Base-by-base conservation (phyloP, 2,888 invertebrate genomes). In the Mamestra brassicae region DNA sequence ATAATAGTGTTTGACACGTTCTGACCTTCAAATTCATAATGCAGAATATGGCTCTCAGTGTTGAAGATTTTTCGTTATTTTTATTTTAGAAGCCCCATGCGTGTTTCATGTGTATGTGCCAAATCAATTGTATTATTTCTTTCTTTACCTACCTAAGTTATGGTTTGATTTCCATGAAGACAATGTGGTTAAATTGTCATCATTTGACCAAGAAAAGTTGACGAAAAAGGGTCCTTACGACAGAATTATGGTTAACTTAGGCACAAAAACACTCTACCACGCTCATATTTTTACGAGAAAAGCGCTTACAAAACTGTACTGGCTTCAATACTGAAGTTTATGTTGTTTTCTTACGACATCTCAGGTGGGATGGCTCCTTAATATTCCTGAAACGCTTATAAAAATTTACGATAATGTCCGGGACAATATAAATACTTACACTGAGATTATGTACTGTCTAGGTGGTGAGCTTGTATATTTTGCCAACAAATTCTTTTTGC, bases 351-450 rank as follows among this genome's bases (percentile, higher is more conserved):
- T n/a, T 70, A 11, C n/a, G 4, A 1, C 60, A 64, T 64, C 69
- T 70, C 82, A 78, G 78, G 82, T 81, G 68, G 15, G n/a, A 54
- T 0, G 38, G 36, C 47, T 81, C 54, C 62, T 77, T 55, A 72
- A 69, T 77, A 81, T 81, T 80, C 68, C 65, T 55, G 36, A 65
- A 77, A 81, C 54, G 13, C 54, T n/a, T 58, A 72, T 82, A 74
- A 78, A 70, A 70, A 34, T 60, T 82, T 82, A 81, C 63, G 64
- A 72, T 66, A 60, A 55, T 34, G 42, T 73, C 17, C 45, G 34
- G 38, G 26, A 70, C 55, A 63, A 50, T 58, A 66, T 72, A 57
- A 58, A 69, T 73, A 76, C 67, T 52, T 60, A 55, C 52, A 34
- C 42, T 76, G 70, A 55, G 70, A 80, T 67, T 76, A 62, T 65